Conservation (phyloP, 2,888 invertebrate species). For the Apamea anceps region DNA sequence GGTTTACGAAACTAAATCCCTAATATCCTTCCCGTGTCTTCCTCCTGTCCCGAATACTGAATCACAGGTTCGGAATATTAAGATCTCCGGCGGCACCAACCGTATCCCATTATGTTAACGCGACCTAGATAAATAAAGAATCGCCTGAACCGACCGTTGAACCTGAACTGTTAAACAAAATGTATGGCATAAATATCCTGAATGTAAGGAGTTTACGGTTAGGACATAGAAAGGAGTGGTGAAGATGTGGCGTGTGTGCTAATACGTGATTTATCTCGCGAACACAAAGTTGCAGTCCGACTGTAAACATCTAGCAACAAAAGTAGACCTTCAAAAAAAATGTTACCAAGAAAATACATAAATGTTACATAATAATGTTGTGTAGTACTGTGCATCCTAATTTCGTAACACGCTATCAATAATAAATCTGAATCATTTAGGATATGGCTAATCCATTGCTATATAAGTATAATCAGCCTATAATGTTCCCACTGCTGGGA, state of each 20-base stretch:
- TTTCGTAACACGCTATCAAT: no score
- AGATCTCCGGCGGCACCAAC: slow-evolving; percentile 43
- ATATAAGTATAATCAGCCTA: no score
- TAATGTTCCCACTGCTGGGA: no score
- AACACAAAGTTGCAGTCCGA: not conserved
- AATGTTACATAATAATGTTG: no score
- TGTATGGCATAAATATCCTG: slow-evolving; percentile 66
- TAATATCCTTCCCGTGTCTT: slow-evolving; percentile 12
- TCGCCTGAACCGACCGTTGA: slow-evolving; percentile 76
- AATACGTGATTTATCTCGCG: not conserved
- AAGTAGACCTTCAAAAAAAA: not conserved
- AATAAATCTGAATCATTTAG: no score
- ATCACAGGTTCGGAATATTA: slow-evolving; percentile 51
- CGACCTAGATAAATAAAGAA: slow-evolving; percentile 69
- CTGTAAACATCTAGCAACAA: not conserved
- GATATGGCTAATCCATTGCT: no score
- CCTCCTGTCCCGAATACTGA: slow-evolving; percentile 29
- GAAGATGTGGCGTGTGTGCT: not conserved
- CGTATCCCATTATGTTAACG: slow-evolving; percentile 69
- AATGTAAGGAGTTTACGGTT: slow-evolving; percentile 36
- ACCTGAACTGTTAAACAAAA: slow-evolving; percentile 78
- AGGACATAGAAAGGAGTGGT: not conserved
- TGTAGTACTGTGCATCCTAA: no score
- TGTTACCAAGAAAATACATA: not conserved
- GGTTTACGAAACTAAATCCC: not conserved